Percentiles rank a stretch among this genome's conserved stretches.
Conservation (phyloP, 1,140 invertebrate genomes). For the Bemisia tabaci region DNA sequence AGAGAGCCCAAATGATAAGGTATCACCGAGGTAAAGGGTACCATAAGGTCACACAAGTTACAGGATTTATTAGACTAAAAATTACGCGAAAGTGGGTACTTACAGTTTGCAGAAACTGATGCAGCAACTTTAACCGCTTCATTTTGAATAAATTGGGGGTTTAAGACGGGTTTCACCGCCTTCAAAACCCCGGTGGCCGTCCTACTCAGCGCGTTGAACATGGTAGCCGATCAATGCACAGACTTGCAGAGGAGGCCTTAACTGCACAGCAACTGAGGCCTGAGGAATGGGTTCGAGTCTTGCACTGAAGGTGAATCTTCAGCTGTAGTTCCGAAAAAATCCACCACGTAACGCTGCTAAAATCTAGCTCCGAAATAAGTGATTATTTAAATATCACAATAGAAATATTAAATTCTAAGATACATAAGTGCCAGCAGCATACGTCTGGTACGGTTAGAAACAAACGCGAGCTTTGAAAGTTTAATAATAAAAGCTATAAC, state of each 20-base stretch:
- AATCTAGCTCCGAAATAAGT: too few relatives aligned
- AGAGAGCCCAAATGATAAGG: background rate
- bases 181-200: conserved; percentile 42
- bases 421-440: too few relatives aligned
- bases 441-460: too few relatives aligned
- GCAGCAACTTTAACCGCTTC: conserved; percentile 39
- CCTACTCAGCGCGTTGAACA: conserved; percentile 46
- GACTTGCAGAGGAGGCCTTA: conserved; percentile 7
- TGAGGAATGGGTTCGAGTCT: too few relatives aligned
- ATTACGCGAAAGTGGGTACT: conserved; percentile 29
- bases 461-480: too few relatives aligned
- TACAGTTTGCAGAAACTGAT: conserved; percentile 39
- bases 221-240: conserved; percentile 30
- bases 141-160: conserved; percentile 34
- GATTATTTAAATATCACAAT: too few relatives aligned
- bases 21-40: background rate
- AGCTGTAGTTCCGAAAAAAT: too few relatives aligned
- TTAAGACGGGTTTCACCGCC: conserved; percentile 40
- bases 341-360: too few relatives aligned
- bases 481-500: too few relatives aligned
- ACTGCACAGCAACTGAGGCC: too few relatives aligned
- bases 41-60: background rate
- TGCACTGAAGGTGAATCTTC: too few relatives aligned
- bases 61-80: background rate
- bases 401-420: too few relatives aligned